These are phyloP conservation scores for Drosophila crucigera DNA, from an alignment of 2,888 invertebrate species.

Conservation along the genomic window DNA sequence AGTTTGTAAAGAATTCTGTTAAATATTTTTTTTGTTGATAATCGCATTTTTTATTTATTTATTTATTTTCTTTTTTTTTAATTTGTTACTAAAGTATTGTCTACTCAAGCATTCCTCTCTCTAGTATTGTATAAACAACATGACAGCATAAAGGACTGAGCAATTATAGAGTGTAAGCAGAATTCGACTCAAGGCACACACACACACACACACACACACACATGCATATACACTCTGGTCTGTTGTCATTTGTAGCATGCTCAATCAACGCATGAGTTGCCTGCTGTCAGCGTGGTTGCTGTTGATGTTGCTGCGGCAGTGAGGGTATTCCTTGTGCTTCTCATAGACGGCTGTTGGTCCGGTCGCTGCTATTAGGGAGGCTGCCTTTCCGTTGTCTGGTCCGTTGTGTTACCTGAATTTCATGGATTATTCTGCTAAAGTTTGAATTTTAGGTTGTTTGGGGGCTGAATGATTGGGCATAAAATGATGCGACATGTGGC, in stretches of 20 bases:
- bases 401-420: neutral
- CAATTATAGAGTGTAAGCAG: slow-evolving; percentile 13
- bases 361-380: slow-evolving; percentile 20
- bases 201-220: neutral
- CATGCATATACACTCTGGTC: neutral
- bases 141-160: slow-evolving; percentile 31
- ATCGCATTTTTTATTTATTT: neutral
- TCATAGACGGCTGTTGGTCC: slow-evolving; percentile 15
- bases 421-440: neutral
- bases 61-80: neutral
- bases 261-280: slow-evolving; percentile 23
- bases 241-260: slow-evolving; percentile 25
- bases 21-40: neutral
- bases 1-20: neutral
- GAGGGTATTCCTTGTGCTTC: slow-evolving; percentile 9
- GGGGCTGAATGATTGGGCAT: slow-evolving; percentile 20
- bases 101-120: neutral
- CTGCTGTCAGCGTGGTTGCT: slow-evolving; percentile 16
- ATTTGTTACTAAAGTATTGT: neutral
- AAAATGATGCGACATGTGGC: slow-evolving; percentile 40
- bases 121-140: slow-evolving; percentile 3
- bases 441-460: neutral
- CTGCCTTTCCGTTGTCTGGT: neutral
- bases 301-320: slow-evolving; percentile 1
- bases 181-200: slow-evolving; percentile 9